These are phyloP conservation scores for Theretra japonica DNA, from an alignment of 2,888 invertebrate genomes.

Conservation along the genomic window DNA sequence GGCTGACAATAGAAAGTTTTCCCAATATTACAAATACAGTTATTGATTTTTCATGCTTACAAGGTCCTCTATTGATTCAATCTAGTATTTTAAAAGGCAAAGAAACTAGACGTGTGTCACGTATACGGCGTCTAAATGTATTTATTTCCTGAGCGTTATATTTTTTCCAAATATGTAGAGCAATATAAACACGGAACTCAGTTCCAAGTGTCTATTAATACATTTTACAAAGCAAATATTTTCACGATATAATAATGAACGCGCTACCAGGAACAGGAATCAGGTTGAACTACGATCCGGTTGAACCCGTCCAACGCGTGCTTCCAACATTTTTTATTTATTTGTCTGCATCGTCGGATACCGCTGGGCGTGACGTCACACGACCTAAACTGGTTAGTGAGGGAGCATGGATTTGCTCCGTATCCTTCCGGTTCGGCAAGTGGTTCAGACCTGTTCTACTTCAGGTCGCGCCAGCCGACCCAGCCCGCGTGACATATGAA, in stretches of 20 bases:
- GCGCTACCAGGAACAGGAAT: conserved; percentile 83
- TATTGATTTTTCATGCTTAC: background rate
- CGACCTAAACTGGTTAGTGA: conserved; percentile 85
- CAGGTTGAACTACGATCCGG: conserved; percentile 85
- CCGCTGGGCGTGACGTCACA: conserved; percentile 84
- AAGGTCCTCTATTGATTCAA: background rate
- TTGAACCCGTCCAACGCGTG: conserved; percentile 84
- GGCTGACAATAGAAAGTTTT: background rate
- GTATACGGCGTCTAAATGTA: too few relatives aligned
- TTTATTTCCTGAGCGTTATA: background rate
- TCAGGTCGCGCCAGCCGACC: conserved; percentile 76
- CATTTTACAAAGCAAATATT: conserved; percentile 56
- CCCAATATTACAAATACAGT: background rate
- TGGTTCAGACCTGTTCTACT: conserved; percentile 82
- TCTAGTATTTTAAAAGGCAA: too few relatives aligned
- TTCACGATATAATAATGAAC: conserved; percentile 63
- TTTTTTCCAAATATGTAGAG: background rate
- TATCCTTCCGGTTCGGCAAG: conserved; percentile 85
- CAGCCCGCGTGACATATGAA: conserved; percentile 71
- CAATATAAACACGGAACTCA: conserved; percentile 21
- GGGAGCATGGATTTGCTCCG: conserved; percentile 84
- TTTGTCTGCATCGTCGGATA: conserved; percentile 83
- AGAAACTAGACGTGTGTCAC: too few relatives aligned
- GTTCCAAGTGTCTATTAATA: conserved; percentile 30
- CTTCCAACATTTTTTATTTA: conserved; percentile 85